Percentiles rank a stretch among this genome's conserved stretches.
These are phyloP conservation scores for Casuarius casuarius DNA, from an alignment of 2,113 vertebrate genomes.

Conservation along the genomic window DNA sequence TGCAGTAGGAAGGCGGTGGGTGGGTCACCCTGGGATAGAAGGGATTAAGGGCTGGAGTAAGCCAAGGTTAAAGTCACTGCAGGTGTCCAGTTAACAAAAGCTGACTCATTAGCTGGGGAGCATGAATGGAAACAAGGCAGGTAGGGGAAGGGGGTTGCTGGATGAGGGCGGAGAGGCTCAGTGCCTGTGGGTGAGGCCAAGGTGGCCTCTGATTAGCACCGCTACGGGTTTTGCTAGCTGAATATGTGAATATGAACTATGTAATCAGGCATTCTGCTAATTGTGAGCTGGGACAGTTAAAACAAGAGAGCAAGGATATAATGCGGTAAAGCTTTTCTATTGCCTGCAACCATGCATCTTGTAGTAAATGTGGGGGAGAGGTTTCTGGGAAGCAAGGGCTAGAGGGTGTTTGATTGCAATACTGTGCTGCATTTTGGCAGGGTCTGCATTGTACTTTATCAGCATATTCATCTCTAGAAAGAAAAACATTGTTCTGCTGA, in stretches of 20 bases:
- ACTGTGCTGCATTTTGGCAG: neutral
- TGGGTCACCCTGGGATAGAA: neutral
- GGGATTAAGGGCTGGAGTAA: neutral
- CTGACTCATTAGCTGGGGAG: neutral
- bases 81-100: neutral
- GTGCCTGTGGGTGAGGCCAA: neutral
- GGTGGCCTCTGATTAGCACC: neutral
- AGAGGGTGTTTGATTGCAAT: neutral
- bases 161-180: neutral
- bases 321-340: neutral
- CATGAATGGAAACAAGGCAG: neutral
- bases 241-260: no score
- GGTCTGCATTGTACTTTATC: neutral
- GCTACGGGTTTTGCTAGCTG: neutral
- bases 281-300: neutral
- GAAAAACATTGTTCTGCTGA: neutral
- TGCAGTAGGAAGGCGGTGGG: neutral
- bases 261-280: neutral
- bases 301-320: neutral
- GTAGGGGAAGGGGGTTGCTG: no score
- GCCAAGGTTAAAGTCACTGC: neutral
- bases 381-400: neutral
- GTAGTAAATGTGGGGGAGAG: neutral
- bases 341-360: no score
- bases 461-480: no score